Base-by-base conservation (phyloP, 2,797 vertebrate species). In the Florisuga fusca region DNA sequence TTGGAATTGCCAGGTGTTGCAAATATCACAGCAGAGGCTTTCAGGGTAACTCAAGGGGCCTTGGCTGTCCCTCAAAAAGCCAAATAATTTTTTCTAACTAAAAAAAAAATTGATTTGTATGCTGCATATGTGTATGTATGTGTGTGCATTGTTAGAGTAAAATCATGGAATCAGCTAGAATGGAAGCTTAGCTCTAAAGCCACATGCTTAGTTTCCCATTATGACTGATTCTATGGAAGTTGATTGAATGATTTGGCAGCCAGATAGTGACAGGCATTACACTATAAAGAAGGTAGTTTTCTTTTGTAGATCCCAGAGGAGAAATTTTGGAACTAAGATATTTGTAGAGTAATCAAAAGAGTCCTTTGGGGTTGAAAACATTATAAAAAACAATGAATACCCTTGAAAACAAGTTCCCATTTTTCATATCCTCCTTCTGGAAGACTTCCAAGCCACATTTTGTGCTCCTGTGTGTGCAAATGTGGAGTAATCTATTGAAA, bases 281-380 rank as follows among this genome's bases (percentile, higher is more conserved):
- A 1, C 48, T 77, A 11, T 64, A 83, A 86, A 86, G 7, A 43
- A 84, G 20, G 46, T 45, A 0, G 11, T 82, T 94, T 94, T 84
- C 80, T 87, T 80, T 83, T 80, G 53, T 41, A 68, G 61, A 68
- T 74, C 89, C 68, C n/a, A 3, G 43, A 50, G 72, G 91, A 91
- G 64, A 76, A 82, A 85, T 51, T 92, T 54, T 36, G 29, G 64
- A 84, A 67, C 53, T 34, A 46, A 74, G 48, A 27, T 43, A 74
- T 92, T 82, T 61, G 26, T 87, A 34, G 75, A 82, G 48, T 82
- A 91, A 94, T 96, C 77, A 87, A 71, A 71, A 86, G 63, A 79
- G n/a, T 43, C 71, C 50, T 93, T 87, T 72, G 64, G 53, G 33
- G 4, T 26, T 67, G 81, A 75, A 64, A 95, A 48, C 41, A 22